A percentile compares a stretch with the other conserved stretches of the same genome.
These are phyloP conservation scores for Xenentodon cancila DNA, from an alignment of 2,797 vertebrate species.

Conservation along the genomic window DNA sequence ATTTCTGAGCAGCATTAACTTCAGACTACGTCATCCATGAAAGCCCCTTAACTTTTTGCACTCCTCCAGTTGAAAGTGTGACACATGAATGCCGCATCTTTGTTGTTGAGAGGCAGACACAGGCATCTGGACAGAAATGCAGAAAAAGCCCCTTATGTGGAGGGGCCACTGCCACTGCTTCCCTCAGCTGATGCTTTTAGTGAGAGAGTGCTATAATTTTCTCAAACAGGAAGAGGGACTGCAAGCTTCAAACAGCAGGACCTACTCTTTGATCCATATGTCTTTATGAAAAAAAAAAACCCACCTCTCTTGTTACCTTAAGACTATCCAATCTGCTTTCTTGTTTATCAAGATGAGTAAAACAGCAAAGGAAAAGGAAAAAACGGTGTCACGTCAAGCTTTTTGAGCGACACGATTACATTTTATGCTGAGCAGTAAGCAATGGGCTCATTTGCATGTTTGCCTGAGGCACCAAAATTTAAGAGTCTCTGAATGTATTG, in stretches of 20 bases:
- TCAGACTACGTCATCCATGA: conserved; percentile 35
- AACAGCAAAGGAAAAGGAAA: conserved; percentile 23
- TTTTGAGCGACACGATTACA: conserved; percentile 37
- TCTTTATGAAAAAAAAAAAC: conserved; percentile 42
- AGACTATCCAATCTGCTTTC: conserved; percentile 34
- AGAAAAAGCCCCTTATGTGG: conserved; percentile 30
- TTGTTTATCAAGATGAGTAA: conserved; percentile 27
- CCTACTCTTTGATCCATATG: conserved; percentile 56
- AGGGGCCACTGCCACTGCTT: conserved; percentile 36
- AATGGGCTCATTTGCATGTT: conserved; percentile 50
- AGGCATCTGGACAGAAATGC: conserved; percentile 45
- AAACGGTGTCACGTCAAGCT: conserved; percentile 17
- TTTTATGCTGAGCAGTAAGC: conserved; percentile 46
- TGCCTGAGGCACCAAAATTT: conserved; percentile 21
- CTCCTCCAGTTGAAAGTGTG: conserved; percentile 28
- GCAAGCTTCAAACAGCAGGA: conserved; percentile 62
- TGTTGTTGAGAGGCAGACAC: conserved; percentile 46
- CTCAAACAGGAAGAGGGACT: conserved; percentile 65
- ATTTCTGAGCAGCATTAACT: conserved; percentile 44
- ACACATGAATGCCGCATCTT: conserved; percentile 51
- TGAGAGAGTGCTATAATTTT: conserved; percentile 63
- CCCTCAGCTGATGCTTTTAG: conserved; percentile 62
- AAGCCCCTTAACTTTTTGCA: conserved; percentile 27
- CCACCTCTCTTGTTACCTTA: conserved; percentile 36
- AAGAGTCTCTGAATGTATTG: conserved; percentile 33